A percentile compares a stretch with the other conserved stretches of the same genome.
Conservation (phyloP, 2,888 invertebrate genomes). For the Cryptops parisi region DNA sequence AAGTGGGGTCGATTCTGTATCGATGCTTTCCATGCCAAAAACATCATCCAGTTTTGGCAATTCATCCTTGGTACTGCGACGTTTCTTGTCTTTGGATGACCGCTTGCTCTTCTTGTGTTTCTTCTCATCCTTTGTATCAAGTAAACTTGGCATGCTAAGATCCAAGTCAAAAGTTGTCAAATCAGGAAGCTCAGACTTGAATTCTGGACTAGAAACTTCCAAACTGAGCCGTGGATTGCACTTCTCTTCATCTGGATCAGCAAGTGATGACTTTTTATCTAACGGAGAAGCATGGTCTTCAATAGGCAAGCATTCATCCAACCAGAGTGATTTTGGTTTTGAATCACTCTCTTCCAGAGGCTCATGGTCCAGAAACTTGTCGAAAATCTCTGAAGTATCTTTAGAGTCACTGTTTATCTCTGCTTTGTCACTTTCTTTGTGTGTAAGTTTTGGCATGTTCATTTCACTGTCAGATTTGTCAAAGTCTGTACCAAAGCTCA, state of each 20-base stretch:
- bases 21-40: neutral
- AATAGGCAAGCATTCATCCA: neutral
- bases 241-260: neutral
- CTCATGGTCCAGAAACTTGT: neutral
- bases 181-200: neutral
- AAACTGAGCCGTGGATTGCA: neutral
- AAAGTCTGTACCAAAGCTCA: neutral
- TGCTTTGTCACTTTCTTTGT: neutral
- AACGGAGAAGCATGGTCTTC: neutral
- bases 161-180: neutral
- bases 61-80: neutral
- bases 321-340: neutral
- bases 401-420: neutral
- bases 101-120: neutral
- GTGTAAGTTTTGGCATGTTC: neutral
- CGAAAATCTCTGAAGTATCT: neutral
- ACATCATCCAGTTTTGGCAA: constrained; percentile 3
- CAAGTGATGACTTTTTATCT: neutral
- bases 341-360: neutral
- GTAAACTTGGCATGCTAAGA: neutral
- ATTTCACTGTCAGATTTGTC: constrained; percentile 4
- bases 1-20: neutral
- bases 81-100: constrained; percentile 1
- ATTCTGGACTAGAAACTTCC: neutral
- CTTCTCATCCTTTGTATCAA: neutral